Evolutionary conservation across 2,113 vertebrate genomes (phyloP), one percentile per base, ranked within the genome.

Genomic region (Odontophorus gujanensis): DNA sequence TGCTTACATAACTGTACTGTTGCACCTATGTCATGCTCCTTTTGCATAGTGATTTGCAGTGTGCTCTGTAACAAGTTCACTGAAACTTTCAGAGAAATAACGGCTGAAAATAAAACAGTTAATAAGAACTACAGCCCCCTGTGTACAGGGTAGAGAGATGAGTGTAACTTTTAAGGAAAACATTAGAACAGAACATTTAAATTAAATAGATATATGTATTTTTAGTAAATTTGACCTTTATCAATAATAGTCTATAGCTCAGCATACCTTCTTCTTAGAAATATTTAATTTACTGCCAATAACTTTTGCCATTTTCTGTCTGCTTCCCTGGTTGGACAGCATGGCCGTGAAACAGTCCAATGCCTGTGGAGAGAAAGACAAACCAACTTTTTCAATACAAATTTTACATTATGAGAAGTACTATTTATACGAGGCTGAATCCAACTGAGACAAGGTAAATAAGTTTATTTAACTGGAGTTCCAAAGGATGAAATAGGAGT

Each of bases 341-440:
- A 99, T 99, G 87, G 98, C 98, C 81, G 99, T 99, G 97, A 99
- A 99, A 97, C 99, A 99, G 96, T 99, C 99, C 30, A 99, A 94
- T 67, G 99, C 99, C 99, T 99, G 91, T 59, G 47, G 93, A 94
- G 10, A 16, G 4, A 13, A 83, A 92, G 58, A 67, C 7, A 75
- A 86, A 83, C 0, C 42, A 90, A 55, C 22, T 51, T 87, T 7
- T 53, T 90, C 45, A 90, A 61, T 26, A 69, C 11, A 38, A 17
- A 14, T 59, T 81, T 66, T 51, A 30, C 25, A 28, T 36, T 8
- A 40, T 82, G 40, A 65, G 16, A 74, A 62, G 24, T 3, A 66
- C 2, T 11, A 57, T 38, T 32, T 71, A 53, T 24, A 80, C 2
- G 6, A 73, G 10, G 12, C 36, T 50, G 42, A 85, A 55, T 45